A percentile compares a stretch with the other conserved stretches of the same genome.
Conservation (phyloP, 2,888 invertebrate species). For the Chloroclysta siterata region DNA sequence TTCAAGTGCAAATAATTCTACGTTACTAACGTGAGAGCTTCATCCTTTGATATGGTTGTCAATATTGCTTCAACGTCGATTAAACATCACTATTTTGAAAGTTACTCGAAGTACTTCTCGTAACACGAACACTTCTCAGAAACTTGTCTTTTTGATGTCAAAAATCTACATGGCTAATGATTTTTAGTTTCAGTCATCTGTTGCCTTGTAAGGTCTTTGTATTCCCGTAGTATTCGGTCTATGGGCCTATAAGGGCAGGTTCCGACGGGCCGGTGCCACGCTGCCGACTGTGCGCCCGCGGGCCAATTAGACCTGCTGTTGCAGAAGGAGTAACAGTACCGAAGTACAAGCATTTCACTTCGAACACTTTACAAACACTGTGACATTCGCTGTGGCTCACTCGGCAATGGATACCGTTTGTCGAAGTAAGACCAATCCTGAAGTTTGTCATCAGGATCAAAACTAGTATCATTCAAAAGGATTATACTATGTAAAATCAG, state of each 20-base stretch:
- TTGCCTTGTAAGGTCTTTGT: not conserved
- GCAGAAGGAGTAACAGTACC: conserved; percentile 15
- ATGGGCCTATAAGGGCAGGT: conserved; percentile 17
- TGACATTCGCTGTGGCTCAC: not conserved
- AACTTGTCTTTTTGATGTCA: not conserved
- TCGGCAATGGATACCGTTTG: not conserved
- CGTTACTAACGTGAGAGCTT: conserved; percentile 47
- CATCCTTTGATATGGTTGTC: conserved; percentile 38
- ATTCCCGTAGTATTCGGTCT: not conserved
- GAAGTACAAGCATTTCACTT: conserved; percentile 13
- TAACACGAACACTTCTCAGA: not conserved
- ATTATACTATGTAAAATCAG: conserved; percentile 3
- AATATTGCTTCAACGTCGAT: conserved; percentile 27
- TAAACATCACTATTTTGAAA: conserved; percentile 8
- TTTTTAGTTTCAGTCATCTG: not conserved
- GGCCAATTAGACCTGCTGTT: conserved; percentile 26
- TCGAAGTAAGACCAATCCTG: not conserved
- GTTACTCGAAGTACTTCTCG: not conserved
- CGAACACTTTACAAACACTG: conserved; percentile 3
- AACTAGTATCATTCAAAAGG: not conserved
- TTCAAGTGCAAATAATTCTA: conserved; percentile 30
- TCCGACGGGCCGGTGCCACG: conserved; percentile 22
- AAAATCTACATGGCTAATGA: not conserved
- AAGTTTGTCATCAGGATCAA: not conserved
- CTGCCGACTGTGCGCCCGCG: conserved; percentile 25